A percentile compares a stretch with the other conserved stretches of the same genome.
Conservation (phyloP, 2,888 invertebrate species). For the Calameuta idolon region DNA sequence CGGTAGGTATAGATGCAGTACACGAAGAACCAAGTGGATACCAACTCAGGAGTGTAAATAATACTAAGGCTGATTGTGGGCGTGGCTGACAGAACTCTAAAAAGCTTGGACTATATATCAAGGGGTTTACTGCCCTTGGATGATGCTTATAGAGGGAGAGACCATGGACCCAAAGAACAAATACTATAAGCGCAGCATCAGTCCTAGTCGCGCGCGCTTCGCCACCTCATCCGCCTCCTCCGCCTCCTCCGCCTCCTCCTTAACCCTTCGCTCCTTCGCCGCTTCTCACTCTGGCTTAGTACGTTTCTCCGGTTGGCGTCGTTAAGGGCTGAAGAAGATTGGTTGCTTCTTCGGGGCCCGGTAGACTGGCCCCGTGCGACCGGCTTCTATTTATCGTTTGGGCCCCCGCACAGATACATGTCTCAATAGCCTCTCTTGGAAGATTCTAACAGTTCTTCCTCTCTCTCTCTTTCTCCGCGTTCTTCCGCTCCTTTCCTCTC, state of each 20-base stretch:
- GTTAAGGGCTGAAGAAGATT: slow-evolving; percentile 48
- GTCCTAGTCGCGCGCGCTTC: slow-evolving; percentile 17
- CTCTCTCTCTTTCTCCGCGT: slow-evolving; percentile 2
- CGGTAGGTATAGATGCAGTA: slow-evolving; percentile 7
- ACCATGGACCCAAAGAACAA: slow-evolving; percentile 52
- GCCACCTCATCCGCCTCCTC: not conserved
- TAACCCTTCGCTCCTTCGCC: not conserved
- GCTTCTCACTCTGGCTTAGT: not conserved
- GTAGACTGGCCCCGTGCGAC: slow-evolving; percentile 18
- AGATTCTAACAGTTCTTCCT: not conserved
- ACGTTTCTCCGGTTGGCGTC: slow-evolving; percentile 34
- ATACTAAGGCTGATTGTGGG: slow-evolving; percentile 67
- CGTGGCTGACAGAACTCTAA: slow-evolving; percentile 68
- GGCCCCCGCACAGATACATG: slow-evolving; percentile 43
- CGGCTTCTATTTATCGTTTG: slow-evolving; percentile 45
- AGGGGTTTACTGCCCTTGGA: slow-evolving; percentile 66
- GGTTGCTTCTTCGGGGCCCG: slow-evolving; percentile 43
- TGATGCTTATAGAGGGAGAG: slow-evolving; percentile 52
- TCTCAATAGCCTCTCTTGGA: slow-evolving; percentile 49
- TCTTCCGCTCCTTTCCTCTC: not conserved
- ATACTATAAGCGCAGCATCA: slow-evolving; percentile 47
- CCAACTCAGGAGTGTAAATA: slow-evolving; percentile 64
- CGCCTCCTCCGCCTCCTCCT: not conserved
- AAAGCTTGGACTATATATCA: slow-evolving; percentile 68
- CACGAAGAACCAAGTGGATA: slow-evolving; percentile 22